Base-by-base conservation (phyloP, 2,797 vertebrate genomes). In the Spondyliosoma cantharus region DNA sequence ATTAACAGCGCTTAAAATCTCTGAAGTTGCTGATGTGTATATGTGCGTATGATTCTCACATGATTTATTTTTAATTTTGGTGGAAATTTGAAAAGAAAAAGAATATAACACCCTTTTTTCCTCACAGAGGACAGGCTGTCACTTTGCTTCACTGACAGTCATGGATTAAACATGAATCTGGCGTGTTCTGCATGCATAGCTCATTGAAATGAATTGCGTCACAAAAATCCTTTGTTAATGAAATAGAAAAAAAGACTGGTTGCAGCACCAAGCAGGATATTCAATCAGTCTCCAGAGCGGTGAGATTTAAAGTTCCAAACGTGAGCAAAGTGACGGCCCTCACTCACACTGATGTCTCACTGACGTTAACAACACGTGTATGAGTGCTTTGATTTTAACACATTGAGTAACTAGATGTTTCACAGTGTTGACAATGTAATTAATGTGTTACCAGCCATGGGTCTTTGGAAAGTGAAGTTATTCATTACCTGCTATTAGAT, bases 401-500 rank as follows among this genome's bases (percentile, higher is more conserved):
- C 74, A 74, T 22, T 73, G 32, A 83, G 37, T 67, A 65, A 69
- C 68, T 8, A 49, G 22, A 60, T 48, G 64, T 81, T 67, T 78
- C 22, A 69, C 67, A 6, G 24, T 75, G 29, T 74, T 80, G 58
- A 80, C 59, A 29, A 29, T 72, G 74, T 80, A 32, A 85, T 78
- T 71, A 71, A 85, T 87, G 56, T 63, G 67, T 85, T 32, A 54
- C 22, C 59, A 65, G 54, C 46, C 73, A 24, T 75, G 80, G 78
- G 83, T 29, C 87, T 52, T 76, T 74, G 80, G 81, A 90, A 75
- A 74, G 52, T 56, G 29, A 53, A 81, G 74, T 57, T 80, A 76
- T 83, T 90, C 79, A 87, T 89, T 71, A 85, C 25, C 74, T 69
- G 19, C 68, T 61, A 75, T 88, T 64, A 71, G 50, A 61, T 84